Percentiles rank a stretch among this genome's conserved stretches.
phyloP scores from a whole-genome alignment of 2,113 vertebrate genomes.

The Corythornis vintsioides region DNA sequence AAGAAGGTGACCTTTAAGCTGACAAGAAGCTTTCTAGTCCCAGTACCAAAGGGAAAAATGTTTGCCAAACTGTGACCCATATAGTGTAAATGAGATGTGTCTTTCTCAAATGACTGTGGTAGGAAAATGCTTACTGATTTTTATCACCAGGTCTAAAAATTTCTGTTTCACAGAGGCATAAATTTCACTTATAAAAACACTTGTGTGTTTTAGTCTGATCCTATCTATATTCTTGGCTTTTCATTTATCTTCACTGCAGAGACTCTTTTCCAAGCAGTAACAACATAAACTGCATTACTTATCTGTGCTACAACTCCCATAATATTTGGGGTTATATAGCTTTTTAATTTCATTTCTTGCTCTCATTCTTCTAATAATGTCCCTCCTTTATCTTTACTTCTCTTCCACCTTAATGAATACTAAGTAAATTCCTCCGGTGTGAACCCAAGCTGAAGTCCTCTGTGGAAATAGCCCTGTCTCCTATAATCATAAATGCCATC shows the following conservation, averaged over 20 bases:
- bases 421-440: not conserved
- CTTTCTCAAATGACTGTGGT: not conserved
- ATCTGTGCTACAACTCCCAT: not conserved
- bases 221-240: not conserved
- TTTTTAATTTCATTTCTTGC: not conserved
- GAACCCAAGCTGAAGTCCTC: not conserved
- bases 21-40: not conserved
- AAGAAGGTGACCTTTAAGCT: not conserved
- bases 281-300: not conserved
- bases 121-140: not conserved
- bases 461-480: conserved; percentile 1
- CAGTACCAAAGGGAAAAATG: not conserved
- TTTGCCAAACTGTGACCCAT: not conserved
- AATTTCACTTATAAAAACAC: not conserved
- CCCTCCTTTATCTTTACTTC: not conserved
- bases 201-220: not conserved
- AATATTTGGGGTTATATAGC: not conserved
- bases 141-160: not conserved
- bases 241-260: not conserved
- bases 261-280: not conserved
- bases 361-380: not conserved
- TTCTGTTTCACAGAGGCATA: not conserved
- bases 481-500: not conserved
- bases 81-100: not conserved
- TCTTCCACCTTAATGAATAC: not conserved